Evolutionary conservation across 2,113 vertebrate species (phyloP), one percentile per base, ranked within the genome.

Genomic region (Psittacus erithacus): DNA sequence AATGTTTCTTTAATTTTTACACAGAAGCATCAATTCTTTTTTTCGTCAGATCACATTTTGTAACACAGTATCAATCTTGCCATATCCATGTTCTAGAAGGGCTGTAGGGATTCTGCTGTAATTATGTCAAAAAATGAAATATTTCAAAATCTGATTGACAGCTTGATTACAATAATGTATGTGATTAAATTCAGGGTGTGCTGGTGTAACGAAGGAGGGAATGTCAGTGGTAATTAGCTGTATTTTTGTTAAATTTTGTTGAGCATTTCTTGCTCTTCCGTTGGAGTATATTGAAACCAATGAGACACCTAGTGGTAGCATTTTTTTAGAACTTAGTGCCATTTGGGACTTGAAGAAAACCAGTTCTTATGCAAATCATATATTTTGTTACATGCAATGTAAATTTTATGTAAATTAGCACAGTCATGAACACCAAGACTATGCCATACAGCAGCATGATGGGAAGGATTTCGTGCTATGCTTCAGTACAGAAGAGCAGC

Each of bases 41-140:
- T 97, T 96, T 96, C 93, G 97, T 96, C 96, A 95, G 84, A 96
- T 93, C 94, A 93, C 92, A 93, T 96, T 97, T 94, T 96, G 93
- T 94, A 97, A 94, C 96, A 93, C 95, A 98, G 25, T 97, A 96
- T 97, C 97, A 96, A 50, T 94, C 97, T 95, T 97, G 92, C 97
- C 92, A 97, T 96, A 91, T 88, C 96, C 89, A 76, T 96, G 87
- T 91, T 98, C 97, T 97, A 93, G 97, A 98, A 0, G 71, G 97
- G 96, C 82, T 96, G 93, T 88, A 93, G 95, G 95, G 91, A 97
- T 94, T 96, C 96, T 95, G 95, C 96, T 96, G 93, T 97, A 97
- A 98, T 98, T 97, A 97, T 97, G 97, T 98, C 71, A 98, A 97
- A 97, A 97, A 97, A 41, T 88, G 95, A 98, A 98, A 97, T 96